Conservation (phyloP, 1,140 invertebrate species). For the Drosophila pseudoobscura region DNA sequence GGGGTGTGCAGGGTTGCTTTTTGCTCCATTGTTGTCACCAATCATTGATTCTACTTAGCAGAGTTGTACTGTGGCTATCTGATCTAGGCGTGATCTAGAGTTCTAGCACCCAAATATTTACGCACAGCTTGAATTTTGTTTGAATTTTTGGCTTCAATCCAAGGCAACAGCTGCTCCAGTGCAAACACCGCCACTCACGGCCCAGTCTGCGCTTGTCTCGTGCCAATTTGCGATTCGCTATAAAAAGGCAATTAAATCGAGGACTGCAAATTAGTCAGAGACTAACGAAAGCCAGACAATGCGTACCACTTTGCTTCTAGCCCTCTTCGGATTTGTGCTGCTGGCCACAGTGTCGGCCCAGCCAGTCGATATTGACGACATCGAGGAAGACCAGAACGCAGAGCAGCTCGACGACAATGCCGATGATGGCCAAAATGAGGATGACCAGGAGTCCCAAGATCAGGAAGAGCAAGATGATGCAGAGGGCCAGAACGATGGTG, state of each 20-base stretch:
- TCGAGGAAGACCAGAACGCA: background rate
- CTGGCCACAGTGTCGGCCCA: slow-evolving; percentile 37
- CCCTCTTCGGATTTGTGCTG: slow-evolving; percentile 60
- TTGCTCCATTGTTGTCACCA: too few species aligned
- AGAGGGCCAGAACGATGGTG: background rate
- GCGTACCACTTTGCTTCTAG: slow-evolving; percentile 53
- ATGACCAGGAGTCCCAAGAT: background rate
- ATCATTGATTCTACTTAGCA: background rate
- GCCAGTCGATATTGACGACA: slow-evolving; percentile 21
- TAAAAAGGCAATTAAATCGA: slow-evolving; percentile 39
- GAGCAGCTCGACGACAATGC: slow-evolving; percentile 1
- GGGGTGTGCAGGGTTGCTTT: too few species aligned
- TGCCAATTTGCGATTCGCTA: slow-evolving; percentile 29
- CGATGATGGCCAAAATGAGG: background rate
- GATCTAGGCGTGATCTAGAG: background rate
- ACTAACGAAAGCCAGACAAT: slow-evolving; percentile 36
- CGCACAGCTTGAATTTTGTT: slow-evolving; percentile 4
- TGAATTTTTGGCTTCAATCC: slow-evolving; percentile 18
- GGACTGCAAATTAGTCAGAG: slow-evolving; percentile 44
- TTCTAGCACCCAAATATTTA: slow-evolving; percentile 19
- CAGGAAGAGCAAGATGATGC: slow-evolving; percentile 1
- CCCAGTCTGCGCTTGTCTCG: background rate
- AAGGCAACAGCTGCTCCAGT: slow-evolving; percentile 34
- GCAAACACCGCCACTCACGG: slow-evolving; percentile 15
- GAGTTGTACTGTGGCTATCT: slow-evolving; percentile 3